These are phyloP conservation scores for Sebastiscus albofasciatus DNA, from an alignment of 2,797 vertebrate genomes.

Conservation along the genomic window DNA sequence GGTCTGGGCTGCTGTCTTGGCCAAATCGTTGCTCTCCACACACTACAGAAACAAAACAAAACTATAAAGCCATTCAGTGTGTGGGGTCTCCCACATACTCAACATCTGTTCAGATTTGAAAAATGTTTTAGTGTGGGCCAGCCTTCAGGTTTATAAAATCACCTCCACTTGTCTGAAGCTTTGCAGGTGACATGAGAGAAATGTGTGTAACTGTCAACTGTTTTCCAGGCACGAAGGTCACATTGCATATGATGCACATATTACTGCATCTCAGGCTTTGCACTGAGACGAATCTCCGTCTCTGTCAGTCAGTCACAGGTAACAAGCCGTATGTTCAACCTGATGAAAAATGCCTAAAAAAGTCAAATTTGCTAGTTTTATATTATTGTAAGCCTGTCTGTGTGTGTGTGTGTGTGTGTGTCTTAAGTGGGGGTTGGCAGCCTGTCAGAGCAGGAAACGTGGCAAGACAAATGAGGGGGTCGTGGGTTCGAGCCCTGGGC, in stretches of 20 bases:
- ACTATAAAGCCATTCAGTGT: no score
- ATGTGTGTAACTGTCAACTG: not conserved
- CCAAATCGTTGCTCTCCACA: no score
- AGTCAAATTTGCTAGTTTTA: conserved; percentile 1
- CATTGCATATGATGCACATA: not conserved
- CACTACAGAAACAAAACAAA: no score
- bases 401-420: conserved; percentile 14
- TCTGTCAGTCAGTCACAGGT: not conserved
- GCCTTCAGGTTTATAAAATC: not conserved
- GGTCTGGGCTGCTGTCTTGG: no score
- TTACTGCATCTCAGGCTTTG: not conserved
- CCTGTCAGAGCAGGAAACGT: conserved; percentile 68
- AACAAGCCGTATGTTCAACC: not conserved
- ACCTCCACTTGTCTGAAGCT: not conserved
- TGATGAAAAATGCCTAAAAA: not conserved
- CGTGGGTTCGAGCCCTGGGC: conserved; percentile 71
- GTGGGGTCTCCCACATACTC: no score
- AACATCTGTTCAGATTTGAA: no score
- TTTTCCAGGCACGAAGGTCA: not conserved
- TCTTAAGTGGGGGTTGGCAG: conserved; percentile 40
- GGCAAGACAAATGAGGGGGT: conserved; percentile 72
- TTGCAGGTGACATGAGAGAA: not conserved
- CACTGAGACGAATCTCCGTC: not conserved
- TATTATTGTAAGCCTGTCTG: not conserved
- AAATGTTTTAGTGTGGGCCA: not conserved